Base-by-base conservation (phyloP, 2,888 invertebrate species). In the Eupsilia transversa region DNA sequence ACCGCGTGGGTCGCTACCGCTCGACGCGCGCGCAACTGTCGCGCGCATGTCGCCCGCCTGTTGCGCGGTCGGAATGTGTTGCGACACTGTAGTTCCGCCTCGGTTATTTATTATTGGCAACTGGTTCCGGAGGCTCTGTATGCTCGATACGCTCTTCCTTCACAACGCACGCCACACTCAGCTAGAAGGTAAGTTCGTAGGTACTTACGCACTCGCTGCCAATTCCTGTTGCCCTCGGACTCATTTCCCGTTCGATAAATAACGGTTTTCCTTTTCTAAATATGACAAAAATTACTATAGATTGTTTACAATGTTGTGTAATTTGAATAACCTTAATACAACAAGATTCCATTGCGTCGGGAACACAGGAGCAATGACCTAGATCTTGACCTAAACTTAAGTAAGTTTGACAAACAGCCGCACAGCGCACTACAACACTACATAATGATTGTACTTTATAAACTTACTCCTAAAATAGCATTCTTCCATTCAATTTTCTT, bases 71-170 rank as follows among this genome's bases (percentile, higher is more conserved):
- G 87, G 84, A 87, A 86, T 85, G 72, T 71, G 66, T 63, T 41
- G 68, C 74, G 85, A 88, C 88, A 82, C 69, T 74, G 66, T 46
- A 83, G 83, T 89, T 89, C 89, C 89, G 88, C 77, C 82, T 79
- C 67, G 43, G 73, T 83, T 81, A 88, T 87, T 87, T 87, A 85
- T 85, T 86, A 86, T 82, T 75, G 67, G 72, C 60, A 72, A 72
- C 76, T 66, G 63, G 69, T 77, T 71, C 72, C 60, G 74, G 63
- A 85, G 82, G 74, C 68, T 57, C 49, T 30, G 56, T 52, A 17
- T 27, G 56, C 41, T 60, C 46, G 63, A 33, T 57, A 52, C 59
- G 67, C 77, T 64, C 76, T 80, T 80, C 60, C 75, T 67, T 38
- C 69, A 56, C 54, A 14, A 46, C 61, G 20, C 7, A 5, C 33